Conservation (phyloP, 2,113 vertebrate species). For the Upupa epops region DNA sequence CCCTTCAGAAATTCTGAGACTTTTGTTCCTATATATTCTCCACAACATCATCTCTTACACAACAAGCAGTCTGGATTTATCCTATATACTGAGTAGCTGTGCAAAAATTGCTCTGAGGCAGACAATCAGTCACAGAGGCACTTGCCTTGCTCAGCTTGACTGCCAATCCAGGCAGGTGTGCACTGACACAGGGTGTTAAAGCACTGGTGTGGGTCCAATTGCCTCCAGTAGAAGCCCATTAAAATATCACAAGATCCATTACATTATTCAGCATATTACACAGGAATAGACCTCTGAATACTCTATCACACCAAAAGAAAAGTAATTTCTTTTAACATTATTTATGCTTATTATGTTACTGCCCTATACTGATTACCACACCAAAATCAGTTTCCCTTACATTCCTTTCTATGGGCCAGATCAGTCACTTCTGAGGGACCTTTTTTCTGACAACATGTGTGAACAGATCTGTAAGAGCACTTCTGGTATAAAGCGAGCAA, state of each 20-base stretch:
- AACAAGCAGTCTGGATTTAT: neutral
- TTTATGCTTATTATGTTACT: neutral
- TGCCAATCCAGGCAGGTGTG: neutral
- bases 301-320: neutral
- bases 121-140: fast-evolving
- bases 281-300: neutral
- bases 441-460: neutral
- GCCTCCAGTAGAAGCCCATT: neutral
- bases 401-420: neutral
- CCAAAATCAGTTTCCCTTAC: neutral
- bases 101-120: neutral
- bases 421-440: neutral
- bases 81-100: neutral
- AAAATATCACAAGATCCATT: neutral
- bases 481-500: neutral
- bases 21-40: neutral
- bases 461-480: neutral
- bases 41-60: neutral
- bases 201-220: neutral
- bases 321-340: neutral
- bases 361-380: neutral
- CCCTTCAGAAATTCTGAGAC: neutral
- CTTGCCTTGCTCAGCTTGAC: neutral
- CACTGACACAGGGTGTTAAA: neutral
- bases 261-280: neutral